Percentiles rank a stretch among this genome's conserved stretches.
Evolutionary conservation across 2,888 invertebrate genomes (phyloP).

Genomic region (Sphaerophoria taeniata): DNA sequence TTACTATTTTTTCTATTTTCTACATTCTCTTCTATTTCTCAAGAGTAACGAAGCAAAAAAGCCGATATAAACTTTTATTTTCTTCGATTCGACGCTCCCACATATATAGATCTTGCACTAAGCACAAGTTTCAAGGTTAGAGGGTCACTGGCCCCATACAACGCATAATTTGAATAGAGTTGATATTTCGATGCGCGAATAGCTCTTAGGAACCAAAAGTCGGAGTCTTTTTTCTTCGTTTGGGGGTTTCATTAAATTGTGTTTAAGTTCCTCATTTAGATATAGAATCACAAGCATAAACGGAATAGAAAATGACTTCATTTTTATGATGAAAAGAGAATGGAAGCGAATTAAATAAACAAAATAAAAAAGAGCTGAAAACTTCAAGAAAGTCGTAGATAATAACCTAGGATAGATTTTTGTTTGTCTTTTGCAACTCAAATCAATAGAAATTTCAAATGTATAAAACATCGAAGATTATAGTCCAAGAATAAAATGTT

Average conservation of each 20-base stretch:
- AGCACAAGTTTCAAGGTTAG: slow-evolving; percentile 80
- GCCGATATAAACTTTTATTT: slow-evolving; percentile 66
- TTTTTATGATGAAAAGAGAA: slow-evolving; percentile 25
- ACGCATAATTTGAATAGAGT: slow-evolving; percentile 36
- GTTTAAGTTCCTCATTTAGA: slow-evolving; percentile 9
- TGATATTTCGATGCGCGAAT: slow-evolving; percentile 59
- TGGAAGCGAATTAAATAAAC: not conserved
- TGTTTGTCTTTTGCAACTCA: too few relatives aligned
- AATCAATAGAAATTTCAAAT: too few relatives aligned
- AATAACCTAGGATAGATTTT: too few relatives aligned
- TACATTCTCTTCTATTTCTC: slow-evolving; percentile 36
- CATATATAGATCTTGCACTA: slow-evolving; percentile 76
- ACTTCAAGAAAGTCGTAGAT: not conserved
- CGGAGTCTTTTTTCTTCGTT: slow-evolving; percentile 35
- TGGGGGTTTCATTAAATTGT: slow-evolving; percentile 27
- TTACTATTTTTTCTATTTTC: slow-evolving; percentile 46
- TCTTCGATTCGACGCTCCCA: slow-evolving; percentile 59
- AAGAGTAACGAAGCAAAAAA: slow-evolving; percentile 26
- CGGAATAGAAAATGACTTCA: slow-evolving; percentile 43
- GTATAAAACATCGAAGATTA: too few relatives aligned
- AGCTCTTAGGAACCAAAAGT: slow-evolving; percentile 30
- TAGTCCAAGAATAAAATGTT: too few relatives aligned
- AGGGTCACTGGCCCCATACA: slow-evolving; percentile 80
- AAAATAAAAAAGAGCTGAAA: not conserved
- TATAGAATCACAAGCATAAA: slow-evolving; percentile 55